Evolutionary conservation across 2,113 vertebrate species (phyloP), one percentile per base, ranked within the genome.

Genomic region (Miniopterus natalensis): DNA sequence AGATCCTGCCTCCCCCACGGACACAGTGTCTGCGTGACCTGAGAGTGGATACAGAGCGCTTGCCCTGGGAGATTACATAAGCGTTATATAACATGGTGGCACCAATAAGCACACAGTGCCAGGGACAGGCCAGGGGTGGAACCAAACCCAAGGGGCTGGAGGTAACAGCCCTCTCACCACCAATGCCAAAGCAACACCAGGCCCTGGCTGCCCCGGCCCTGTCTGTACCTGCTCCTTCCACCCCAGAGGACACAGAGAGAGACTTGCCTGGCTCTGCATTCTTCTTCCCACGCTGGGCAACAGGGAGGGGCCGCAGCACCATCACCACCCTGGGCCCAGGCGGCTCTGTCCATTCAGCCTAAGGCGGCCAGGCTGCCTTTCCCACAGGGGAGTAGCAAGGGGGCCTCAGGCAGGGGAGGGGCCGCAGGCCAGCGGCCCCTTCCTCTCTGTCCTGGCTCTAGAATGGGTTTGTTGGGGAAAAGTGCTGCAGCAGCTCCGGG

Each of bases 51-150:
- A 89, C 88, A 77, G 49, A 55, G 93, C 12, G 2, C 87, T 94
- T 40, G 13, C 86, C 95, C 68, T 4, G 59, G 70, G 66, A 88
- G 89, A 65, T 98, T 98, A 98, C 88, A 96, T 98, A 98, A 98
- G 95, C 13, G n/a, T 98, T 98, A 97, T 92, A 95, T 98, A 98
- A 98, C 95, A 85, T 90, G 88, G 95, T 92, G 90, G 95, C 97
- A 93, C 95, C 94, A 96, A 94, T 93, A 84, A 89, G 95, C 96
- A 90, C 83, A 81, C 20, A 84, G 74, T 23, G 91, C 90, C 93
- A 92, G 94, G 71, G 84, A 87, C 94, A 73, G 88, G 84, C 92
- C 94, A 88, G 78, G 88, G 84, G 90, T 75, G 77, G 94, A 92
- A 96, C 31, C 79, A 94, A 88, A 90, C 91, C 81, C 68, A 65